These are phyloP conservation scores for Narcine bancroftii DNA, from an alignment of 2,113 vertebrate species.

Conservation along the genomic window DNA sequence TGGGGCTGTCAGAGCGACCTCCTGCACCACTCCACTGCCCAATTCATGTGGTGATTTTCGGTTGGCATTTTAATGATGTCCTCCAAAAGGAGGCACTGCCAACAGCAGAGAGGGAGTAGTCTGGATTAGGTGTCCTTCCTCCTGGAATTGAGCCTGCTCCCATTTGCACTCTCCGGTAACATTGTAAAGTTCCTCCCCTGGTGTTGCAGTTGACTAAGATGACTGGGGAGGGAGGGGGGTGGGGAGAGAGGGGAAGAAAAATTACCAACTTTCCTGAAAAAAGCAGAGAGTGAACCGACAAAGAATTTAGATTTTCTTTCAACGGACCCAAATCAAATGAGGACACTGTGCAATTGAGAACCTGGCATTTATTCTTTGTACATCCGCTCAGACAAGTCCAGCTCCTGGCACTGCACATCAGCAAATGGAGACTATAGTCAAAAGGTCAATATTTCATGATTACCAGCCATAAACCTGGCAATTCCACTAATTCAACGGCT, in stretches of 20 bases:
- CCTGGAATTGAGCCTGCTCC: background rate
- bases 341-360: background rate
- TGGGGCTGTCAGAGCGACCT: no score
- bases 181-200: no score
- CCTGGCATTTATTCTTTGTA: background rate
- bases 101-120: background rate
- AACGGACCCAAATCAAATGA: background rate
- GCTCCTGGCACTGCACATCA: conserved; percentile 1
- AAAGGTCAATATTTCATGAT: conserved; percentile 28
- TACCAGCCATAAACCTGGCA: background rate
- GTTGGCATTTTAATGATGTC: background rate
- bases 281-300: no score
- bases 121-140: background rate
- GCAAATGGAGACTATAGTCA: conserved; percentile 21
- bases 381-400: background rate
- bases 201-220: no score
- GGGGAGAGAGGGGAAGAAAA: no score
- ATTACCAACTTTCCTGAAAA: background rate
- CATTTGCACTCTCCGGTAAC: background rate
- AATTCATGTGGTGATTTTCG: no score
- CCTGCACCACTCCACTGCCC: no score
- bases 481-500: conserved; percentile 5
- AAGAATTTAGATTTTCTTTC: background rate
- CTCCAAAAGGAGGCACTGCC: background rate
- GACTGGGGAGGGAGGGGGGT: no score